A percentile compares a stretch with the other conserved stretches of the same genome.
Conservation (phyloP, 2,113 vertebrate genomes). For the Campylomormyrus tamandua region DNA sequence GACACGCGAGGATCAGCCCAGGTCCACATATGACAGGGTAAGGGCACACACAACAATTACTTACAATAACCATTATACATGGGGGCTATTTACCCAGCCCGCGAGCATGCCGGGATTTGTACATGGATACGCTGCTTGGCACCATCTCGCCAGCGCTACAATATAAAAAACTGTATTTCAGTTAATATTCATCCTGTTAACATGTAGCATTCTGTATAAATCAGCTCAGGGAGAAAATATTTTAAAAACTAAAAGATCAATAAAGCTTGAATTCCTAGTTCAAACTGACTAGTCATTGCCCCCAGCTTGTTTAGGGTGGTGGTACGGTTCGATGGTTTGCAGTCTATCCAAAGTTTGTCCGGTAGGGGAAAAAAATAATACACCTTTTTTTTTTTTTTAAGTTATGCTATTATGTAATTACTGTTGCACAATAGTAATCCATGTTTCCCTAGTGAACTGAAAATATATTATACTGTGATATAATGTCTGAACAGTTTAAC, state of each 20-base stretch:
- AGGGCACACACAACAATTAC: neutral
- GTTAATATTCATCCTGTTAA: neutral
- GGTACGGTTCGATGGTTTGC: neutral
- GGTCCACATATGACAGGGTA: neutral
- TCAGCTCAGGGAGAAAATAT: neutral
- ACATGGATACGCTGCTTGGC: neutral
- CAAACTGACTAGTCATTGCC: neutral
- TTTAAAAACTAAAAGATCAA: neutral
- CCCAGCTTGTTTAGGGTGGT: neutral
- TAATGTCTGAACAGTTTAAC: neutral
- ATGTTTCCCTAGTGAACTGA: neutral
- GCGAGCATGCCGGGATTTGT: neutral
- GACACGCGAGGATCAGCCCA: neutral
- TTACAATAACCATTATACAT: neutral
- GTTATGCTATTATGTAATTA: neutral
- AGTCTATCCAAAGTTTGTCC: neutral
- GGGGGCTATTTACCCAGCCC: neutral
- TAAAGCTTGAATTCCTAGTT: neutral
- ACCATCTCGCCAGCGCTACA: neutral
- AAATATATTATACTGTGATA: neutral
- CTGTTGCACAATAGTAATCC: neutral
- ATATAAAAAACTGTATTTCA: neutral
- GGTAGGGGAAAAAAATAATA: neutral
- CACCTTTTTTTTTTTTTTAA: too few species aligned
- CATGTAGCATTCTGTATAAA: neutral